Evolutionary conservation across 2,888 invertebrate species (phyloP).

Genomic region (Panzeria rudis): DNA sequence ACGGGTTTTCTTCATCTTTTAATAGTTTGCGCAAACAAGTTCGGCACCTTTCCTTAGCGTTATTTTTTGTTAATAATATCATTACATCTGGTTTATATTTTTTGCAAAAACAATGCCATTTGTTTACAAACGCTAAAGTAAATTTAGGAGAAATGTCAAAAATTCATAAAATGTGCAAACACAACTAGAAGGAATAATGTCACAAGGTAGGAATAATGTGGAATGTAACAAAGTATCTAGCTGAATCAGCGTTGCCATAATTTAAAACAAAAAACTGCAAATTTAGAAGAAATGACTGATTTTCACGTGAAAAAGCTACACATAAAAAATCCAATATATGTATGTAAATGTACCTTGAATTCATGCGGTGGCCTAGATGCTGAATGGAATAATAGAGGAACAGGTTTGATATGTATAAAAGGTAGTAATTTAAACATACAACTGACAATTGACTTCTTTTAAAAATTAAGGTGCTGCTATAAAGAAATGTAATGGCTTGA

Average conservation of each 20-base stretch:
- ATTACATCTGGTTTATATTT: slow-evolving; percentile 61
- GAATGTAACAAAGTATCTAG: slow-evolving; percentile 7
- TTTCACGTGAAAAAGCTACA: too few relatives aligned
- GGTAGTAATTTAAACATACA: slow-evolving; percentile 77
- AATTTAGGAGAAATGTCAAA: slow-evolving; percentile 42
- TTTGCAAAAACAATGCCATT: slow-evolving; percentile 16
- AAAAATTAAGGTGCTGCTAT: slow-evolving; percentile 93
- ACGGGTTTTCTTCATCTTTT: slow-evolving; percentile 43
- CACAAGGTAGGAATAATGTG: not conserved
- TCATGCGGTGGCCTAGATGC: slow-evolving; percentile 80
- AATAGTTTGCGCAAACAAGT: slow-evolving; percentile 77
- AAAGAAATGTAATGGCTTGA: slow-evolving; percentile 94
- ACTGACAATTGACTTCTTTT: not conserved
- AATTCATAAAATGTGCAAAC: slow-evolving; percentile 3
- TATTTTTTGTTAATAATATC: slow-evolving; percentile 74
- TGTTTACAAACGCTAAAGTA: slow-evolving; percentile 56
- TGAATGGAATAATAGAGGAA: slow-evolving; percentile 77
- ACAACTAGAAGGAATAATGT: too few relatives aligned
- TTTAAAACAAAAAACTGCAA: too few relatives aligned
- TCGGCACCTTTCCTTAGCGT: slow-evolving; percentile 76
- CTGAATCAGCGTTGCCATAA: too few relatives aligned
- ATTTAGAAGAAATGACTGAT: too few relatives aligned
- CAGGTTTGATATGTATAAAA: slow-evolving; percentile 84
- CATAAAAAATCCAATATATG: too few relatives aligned
- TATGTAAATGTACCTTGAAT: slow-evolving; percentile 80